A percentile compares a stretch with the other conserved stretches of the same genome.
Conservation (phyloP, 1,140 invertebrate species). For the Microplitis demolitor region DNA sequence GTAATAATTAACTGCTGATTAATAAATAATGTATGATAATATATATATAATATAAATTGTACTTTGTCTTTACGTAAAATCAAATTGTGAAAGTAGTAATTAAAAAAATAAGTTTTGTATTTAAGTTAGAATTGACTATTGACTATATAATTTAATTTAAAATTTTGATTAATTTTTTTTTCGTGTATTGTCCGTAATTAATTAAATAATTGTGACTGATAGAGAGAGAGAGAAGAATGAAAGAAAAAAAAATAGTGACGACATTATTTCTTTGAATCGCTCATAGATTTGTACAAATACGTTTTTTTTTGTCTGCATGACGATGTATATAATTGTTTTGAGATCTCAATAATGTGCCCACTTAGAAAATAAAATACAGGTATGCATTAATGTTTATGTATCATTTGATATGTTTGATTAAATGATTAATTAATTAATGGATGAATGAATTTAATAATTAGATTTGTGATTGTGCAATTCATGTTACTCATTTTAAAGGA, state of each 20-base stretch:
- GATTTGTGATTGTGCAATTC: conserved; percentile 14
- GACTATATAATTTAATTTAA: too few species aligned
- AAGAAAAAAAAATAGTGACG: neutral
- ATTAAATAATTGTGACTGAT: too few species aligned
- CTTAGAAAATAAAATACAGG: neutral
- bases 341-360: neutral
- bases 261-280: neutral
- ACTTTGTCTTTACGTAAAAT: too few species aligned
- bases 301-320: neutral
- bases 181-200: too few species aligned
- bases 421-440: neutral
- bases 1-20: too few species aligned
- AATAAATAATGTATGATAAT: too few species aligned
- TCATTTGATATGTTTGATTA: neutral
- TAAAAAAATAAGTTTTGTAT: too few species aligned
- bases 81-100: too few species aligned
- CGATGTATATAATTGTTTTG: neutral
- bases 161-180: too few species aligned
- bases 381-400: neutral
- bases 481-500: conserved; percentile 17
- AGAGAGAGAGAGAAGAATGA: too few species aligned
- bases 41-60: too few species aligned
- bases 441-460: neutral
- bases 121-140: too few species aligned
- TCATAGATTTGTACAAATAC: neutral